Evolutionary conservation across 2,888 invertebrate species (phyloP), one percentile per base, ranked within the genome.

Genomic region (Junonia oenone): DNA sequence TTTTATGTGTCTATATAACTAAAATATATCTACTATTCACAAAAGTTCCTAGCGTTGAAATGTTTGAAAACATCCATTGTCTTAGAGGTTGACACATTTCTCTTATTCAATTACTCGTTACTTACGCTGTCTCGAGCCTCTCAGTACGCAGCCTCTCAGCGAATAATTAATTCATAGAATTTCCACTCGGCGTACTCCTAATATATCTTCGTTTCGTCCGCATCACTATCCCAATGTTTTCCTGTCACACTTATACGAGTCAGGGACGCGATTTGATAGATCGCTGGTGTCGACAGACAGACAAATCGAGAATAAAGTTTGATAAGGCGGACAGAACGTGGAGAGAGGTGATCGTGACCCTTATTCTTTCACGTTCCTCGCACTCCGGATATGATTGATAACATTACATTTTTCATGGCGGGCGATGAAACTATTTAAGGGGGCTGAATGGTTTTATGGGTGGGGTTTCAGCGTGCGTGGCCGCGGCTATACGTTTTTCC

Each of bases 401-500:
- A 64, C 64, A 71, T 74, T 72, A 77, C 77, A 83, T 81, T 76
- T 82, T 78, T 83, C 78, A 78, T 72, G 68, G 68, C 59, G 63
- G 68, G 67, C 69, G 54, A 56, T 59, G 56, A 62, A 63, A 75
- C 76, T 75, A 75, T 75, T 73, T 72, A 69, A 68, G 70, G 58
- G 59, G 55, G 51, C 54, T 56, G 61, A 63, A 61, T 58, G 63
- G 63, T 56, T 57, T 58, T 61, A 60, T 56, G 59, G 58, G 58
- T 63, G 68, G 69, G 62, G 58, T 55, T 68, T 70, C 68, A 69
- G 75, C 72, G 73, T 73, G 74, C 74, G 76, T 76, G 69, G 75
- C 68, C 72, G 69, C 51, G 60, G 61, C 75, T 68, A 78, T 78
- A 76, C 75, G 77, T 76, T 83, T 85, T 82, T 79, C 76, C 83